Evolutionary conservation across 2,797 vertebrate genomes (phyloP).

Genomic region (Atherinosoma microstoma): DNA sequence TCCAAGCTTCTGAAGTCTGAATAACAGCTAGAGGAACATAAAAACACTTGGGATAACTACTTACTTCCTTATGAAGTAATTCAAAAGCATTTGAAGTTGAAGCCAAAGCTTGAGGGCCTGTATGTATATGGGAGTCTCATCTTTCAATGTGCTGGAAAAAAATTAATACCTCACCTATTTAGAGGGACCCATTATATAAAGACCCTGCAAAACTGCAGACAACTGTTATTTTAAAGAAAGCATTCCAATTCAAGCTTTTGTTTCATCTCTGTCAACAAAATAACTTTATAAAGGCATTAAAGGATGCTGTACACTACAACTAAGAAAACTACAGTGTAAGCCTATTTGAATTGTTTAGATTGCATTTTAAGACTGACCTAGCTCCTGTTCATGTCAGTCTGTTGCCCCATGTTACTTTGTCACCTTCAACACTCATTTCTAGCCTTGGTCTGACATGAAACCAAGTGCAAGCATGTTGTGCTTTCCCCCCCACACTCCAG

Average conservation of each 20-base stretch:
- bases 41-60: not conserved
- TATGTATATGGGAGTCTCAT: conserved; percentile 10
- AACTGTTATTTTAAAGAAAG: too few relatives aligned
- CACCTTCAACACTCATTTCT: conserved; percentile 3
- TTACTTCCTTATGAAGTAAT: not conserved
- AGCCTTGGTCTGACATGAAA: conserved; percentile 26
- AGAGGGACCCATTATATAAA: too few relatives aligned
- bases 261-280: not conserved
- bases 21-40: conserved; percentile 4
- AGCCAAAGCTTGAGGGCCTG: conserved; percentile 39
- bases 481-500: conserved; percentile 6
- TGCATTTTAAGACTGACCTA: conserved; percentile 7
- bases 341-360: conserved; percentile 6
- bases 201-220: too few relatives aligned
- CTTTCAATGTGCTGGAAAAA: conserved; percentile 8
- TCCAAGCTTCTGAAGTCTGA: conserved; percentile 3
- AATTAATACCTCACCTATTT: not conserved
- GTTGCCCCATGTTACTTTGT: not conserved
- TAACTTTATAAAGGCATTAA: not conserved
- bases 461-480: conserved; percentile 23
- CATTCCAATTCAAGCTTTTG: not conserved
- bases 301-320: not conserved
- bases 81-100: conserved; percentile 22
- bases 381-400: conserved; percentile 3
- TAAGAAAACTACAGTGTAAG: not conserved